Base-by-base conservation (phyloP, 2,888 invertebrate species). In the Drymonia ruficornis region DNA sequence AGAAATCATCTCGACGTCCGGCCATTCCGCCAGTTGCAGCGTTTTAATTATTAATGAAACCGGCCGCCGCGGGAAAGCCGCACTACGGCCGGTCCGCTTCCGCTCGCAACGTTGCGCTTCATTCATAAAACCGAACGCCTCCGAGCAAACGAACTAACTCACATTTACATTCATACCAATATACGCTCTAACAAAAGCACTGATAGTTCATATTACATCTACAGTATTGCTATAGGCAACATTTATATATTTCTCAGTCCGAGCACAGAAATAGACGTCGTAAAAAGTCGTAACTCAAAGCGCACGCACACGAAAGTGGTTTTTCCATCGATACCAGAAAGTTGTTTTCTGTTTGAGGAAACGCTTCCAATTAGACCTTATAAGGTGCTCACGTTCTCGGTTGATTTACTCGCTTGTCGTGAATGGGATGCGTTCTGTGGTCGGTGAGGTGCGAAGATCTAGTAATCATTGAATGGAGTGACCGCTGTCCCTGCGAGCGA, bases 41-140 rank as follows among this genome's bases (percentile, higher is more conserved):
- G 83, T 89, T 92, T 91, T 91, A 91, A 91, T 91, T 91, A 91
- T 92, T 91, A 91, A 92, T 91, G 92, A 91, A 91, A 91, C 91
- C 86, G 84, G 79, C 83, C 84, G 86, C 80, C 80, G 82, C 91
- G 91, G 91, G 91, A 87, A 91, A 91, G 92, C 91, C 91, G 86
- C 88, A 86, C 88, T 86, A 87, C 88, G 85, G 80, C 89, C 87
- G 86, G 88, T 82, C 79, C 66, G 84, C 89, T 91, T 92, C 91
- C 92, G 91, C 88, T 90, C 88, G 84, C 89, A 86, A 86, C 86
- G 89, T 84, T 85, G 90, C 85, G 88, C 86, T 92, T 91, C 92
- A 92, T 92, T 92, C 92, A 92, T 92, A 92, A 92, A 92, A 86
- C 79, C 72, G 63, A 74, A 67, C 71, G 61, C 65, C 50, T 52